Conservation (phyloP, 1,140 invertebrate species). For the Telenomus remus region DNA sequence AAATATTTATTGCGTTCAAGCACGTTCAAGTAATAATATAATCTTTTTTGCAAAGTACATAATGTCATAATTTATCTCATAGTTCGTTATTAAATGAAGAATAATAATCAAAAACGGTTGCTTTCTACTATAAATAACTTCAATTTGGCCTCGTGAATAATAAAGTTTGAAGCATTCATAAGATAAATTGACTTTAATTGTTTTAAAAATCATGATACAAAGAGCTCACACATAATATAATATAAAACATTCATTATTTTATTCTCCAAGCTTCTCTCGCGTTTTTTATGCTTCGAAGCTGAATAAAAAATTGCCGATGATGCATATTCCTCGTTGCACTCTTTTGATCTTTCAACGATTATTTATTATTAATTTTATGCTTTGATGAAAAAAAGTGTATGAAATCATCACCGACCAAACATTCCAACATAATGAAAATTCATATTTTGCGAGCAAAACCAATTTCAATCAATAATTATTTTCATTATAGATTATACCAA, state of each 20-base stretch:
- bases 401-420: slow-evolving; percentile 13
- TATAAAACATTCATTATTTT: slow-evolving; percentile 34
- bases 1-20: slow-evolving; percentile 34
- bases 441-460: no score
- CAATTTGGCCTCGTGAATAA: slow-evolving; percentile 17
- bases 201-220: slow-evolving; percentile 23
- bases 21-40: no score
- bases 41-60: not conserved
- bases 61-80: slow-evolving; percentile 37
- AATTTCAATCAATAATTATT: no score
- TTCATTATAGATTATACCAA: no score
- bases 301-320: slow-evolving; percentile 16
- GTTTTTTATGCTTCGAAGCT: slow-evolving; percentile 30
- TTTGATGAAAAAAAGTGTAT: slow-evolving; percentile 19
- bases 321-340: slow-evolving; percentile 24
- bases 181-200: slow-evolving; percentile 36
- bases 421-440: slow-evolving; percentile 4
- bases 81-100: slow-evolving; percentile 38
- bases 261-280: slow-evolving; percentile 13
- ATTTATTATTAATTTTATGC: slow-evolving; percentile 5
- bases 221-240: slow-evolving; percentile 26
- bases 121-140: slow-evolving; percentile 35
- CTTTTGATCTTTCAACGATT: slow-evolving; percentile 26
- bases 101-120: slow-evolving; percentile 30
- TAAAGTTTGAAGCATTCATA: slow-evolving; percentile 23